Percentiles rank a stretch among this genome's conserved stretches.
Conservation (phyloP, 2,797 vertebrate species). For the Tolypeutes matacus region DNA sequence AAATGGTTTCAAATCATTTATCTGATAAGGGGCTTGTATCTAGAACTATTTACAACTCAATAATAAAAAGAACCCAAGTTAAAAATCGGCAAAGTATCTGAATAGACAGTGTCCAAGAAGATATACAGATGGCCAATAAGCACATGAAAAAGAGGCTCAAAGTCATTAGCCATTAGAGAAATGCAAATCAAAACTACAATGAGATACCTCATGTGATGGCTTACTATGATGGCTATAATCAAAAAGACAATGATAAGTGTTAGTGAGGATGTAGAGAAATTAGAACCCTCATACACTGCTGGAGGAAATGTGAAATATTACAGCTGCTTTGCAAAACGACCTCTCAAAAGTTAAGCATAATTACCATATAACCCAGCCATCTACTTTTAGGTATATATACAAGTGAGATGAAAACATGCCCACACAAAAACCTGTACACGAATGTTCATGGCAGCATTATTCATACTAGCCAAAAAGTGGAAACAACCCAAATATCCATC, state of each 20-base stretch:
- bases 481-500: not conserved
- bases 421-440: not conserved
- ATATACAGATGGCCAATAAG: not conserved
- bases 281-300: not conserved
- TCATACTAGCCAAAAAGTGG: not conserved
- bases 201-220: too few species aligned
- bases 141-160: not conserved
- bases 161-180: not conserved
- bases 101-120: slow-evolving; percentile 13
- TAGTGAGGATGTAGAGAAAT: not conserved
- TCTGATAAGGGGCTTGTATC: not conserved
- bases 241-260: not conserved
- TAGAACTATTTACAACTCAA: not conserved
- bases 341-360: not conserved
- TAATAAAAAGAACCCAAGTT: not conserved
- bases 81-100: not conserved
- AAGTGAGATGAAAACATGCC: not conserved
- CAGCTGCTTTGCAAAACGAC: not conserved
- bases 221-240: not conserved
- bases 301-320: not conserved
- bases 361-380: not conserved
- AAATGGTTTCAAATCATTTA: not conserved
- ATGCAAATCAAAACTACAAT: not conserved
- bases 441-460: not conserved
- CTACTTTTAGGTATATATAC: not conserved